Conservation (phyloP, 2,113 vertebrate genomes). For the Sinosuthora webbiana region DNA sequence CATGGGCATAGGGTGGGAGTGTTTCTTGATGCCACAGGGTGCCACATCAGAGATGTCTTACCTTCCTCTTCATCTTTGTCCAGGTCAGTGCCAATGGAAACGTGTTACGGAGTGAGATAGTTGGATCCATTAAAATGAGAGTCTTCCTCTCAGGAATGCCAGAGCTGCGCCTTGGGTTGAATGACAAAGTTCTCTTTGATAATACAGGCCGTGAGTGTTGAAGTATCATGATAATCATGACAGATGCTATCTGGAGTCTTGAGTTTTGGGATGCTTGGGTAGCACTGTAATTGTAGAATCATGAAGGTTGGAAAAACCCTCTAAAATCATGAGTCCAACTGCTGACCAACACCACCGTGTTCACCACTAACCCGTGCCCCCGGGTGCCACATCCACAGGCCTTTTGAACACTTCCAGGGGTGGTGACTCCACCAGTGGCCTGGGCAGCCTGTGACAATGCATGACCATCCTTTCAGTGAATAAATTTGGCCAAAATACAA, state of each 20-base stretch:
- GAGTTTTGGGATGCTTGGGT: not conserved
- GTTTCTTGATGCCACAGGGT: rapidly evolving
- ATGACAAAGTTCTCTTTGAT: conserved; percentile 98
- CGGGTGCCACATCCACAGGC: not conserved
- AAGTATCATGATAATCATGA: rapidly evolving
- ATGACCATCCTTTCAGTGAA: not conserved
- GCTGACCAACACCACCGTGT: rapidly evolving
- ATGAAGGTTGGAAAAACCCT: not conserved
- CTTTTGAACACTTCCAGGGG: not conserved
- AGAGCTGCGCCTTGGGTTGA: conserved; percentile 91
- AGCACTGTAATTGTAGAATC: not conserved
- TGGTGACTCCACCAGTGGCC: not conserved
- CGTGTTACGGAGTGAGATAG: conserved; percentile 93
- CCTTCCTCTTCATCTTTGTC: rapidly evolving
- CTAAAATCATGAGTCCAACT: not conserved
- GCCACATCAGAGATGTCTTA: rapidly evolving
- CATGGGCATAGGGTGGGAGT: rapidly evolving
- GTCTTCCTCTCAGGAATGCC: conserved; percentile 98
- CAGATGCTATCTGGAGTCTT: not conserved
- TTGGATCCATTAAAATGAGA: conserved; percentile 98
- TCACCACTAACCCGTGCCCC: not conserved
- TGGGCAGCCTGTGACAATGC: not conserved
- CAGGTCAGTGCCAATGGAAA: conserved; percentile 98
- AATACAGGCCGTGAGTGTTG: conserved; percentile 95
- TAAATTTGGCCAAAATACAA: too few species aligned